A percentile compares a stretch with the other conserved stretches of the same genome.
Evolutionary conservation across 2,113 vertebrate species (phyloP).

Genomic region (Colossoma macropomum): DNA sequence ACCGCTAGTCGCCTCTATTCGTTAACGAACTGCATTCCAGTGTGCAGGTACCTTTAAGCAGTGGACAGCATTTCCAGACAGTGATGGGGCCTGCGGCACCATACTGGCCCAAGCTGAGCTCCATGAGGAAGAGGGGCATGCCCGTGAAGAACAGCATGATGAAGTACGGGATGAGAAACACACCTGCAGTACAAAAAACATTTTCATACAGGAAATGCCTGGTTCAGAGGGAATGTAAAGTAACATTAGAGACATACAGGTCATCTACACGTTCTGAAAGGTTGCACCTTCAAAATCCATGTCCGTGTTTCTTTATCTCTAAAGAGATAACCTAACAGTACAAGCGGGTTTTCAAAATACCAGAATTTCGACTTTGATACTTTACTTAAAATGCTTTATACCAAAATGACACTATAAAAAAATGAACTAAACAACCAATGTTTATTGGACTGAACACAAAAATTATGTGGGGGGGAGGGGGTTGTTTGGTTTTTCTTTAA

Average conservation of each 20-base stretch:
- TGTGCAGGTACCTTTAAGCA: slow-evolving; percentile 80
- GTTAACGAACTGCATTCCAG: not conserved
- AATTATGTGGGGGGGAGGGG: no score
- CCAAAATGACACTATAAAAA: no score
- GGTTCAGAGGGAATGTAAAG: not conserved
- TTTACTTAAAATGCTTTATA: no score
- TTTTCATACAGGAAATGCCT: not conserved
- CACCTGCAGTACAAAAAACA: slow-evolving; percentile 67
- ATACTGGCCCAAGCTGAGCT: slow-evolving; percentile 86
- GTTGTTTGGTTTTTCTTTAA: no score
- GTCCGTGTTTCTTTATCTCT: no score
- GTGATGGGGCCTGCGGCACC: slow-evolving; percentile 80
- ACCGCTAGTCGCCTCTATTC: not conserved
- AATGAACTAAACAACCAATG: no score
- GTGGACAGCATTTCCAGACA: slow-evolving; percentile 86
- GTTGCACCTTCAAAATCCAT: no score
- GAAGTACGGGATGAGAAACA: slow-evolving; percentile 86
- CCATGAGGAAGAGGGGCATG: slow-evolving; percentile 86
- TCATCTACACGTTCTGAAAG: no score
- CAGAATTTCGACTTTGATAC: no score
- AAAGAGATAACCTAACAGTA: no score
- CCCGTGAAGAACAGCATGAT: slow-evolving; percentile 83
- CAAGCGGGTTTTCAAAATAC: no score
- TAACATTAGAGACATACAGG: not conserved
- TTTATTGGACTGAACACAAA: no score